Conservation (phyloP, 2,888 invertebrate genomes). For the Barypeithes pellucidus region DNA sequence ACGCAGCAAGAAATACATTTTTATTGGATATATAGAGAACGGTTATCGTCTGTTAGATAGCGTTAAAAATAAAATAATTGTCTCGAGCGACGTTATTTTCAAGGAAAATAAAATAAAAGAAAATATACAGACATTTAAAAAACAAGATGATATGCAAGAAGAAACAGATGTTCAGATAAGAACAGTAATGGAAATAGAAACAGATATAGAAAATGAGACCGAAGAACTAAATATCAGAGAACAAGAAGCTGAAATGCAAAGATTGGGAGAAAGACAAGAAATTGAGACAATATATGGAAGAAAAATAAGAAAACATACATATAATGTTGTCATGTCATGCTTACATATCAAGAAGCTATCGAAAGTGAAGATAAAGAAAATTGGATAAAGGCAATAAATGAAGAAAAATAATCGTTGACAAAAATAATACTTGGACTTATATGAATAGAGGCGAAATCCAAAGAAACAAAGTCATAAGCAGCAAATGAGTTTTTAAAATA, state of each 20-base stretch:
- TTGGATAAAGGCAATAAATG: conserved; percentile 55
- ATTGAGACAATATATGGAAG: conserved; percentile 5
- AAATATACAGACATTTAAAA: no score
- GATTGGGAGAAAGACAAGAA: conserved; percentile 12
- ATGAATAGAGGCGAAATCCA: no score
- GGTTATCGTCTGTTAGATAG: conserved; percentile 51
- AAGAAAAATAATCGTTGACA: conserved; percentile 52
- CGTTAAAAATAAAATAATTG: not conserved
- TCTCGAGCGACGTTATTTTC: not conserved
- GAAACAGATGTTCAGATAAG: no score
- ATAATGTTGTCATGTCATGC: not conserved
- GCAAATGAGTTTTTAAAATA: no score
- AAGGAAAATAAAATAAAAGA: no score
- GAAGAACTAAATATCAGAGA: no score
- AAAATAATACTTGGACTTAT: conserved; percentile 58
- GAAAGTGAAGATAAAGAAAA: conserved; percentile 30
- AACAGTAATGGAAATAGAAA: no score
- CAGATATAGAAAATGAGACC: no score
- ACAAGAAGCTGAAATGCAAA: no score
- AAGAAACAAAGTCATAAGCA: no score
- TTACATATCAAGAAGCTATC: conserved; percentile 34
- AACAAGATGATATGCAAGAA: no score
- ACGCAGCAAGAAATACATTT: conserved; percentile 57
- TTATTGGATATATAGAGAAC: conserved; percentile 55
- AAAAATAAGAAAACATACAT: not conserved